These are phyloP conservation scores for Myioborus melanocephalus DNA, from an alignment of 2,797 vertebrate species.

Conservation along the genomic window DNA sequence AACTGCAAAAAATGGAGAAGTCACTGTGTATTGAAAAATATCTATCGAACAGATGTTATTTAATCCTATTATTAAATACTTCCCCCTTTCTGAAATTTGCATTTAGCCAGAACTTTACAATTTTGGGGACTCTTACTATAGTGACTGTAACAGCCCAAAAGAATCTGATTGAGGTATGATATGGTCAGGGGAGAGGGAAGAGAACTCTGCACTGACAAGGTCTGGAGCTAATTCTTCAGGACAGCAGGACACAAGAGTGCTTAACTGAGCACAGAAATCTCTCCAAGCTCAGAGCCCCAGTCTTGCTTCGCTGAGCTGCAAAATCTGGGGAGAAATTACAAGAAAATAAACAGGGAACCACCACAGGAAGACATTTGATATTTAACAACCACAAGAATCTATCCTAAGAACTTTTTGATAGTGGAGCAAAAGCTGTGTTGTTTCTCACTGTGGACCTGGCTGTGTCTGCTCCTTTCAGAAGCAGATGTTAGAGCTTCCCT, in stretches of 20 bases:
- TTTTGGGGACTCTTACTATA: background rate
- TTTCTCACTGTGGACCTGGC: background rate
- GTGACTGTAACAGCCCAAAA: background rate
- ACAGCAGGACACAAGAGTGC: background rate
- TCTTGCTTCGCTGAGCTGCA: background rate
- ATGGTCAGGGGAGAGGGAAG: background rate
- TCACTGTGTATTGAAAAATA: background rate
- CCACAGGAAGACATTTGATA: background rate
- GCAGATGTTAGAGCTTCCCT: background rate
- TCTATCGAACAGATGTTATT: background rate
- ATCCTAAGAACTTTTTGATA: background rate
- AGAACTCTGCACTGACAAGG: background rate
- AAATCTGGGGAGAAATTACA: background rate
- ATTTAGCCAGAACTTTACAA: background rate
- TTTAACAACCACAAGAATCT: background rate
- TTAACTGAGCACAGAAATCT: background rate
- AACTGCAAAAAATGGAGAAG: background rate
- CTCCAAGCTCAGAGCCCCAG: background rate
- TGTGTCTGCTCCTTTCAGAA: background rate
- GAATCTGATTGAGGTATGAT: accelerated
- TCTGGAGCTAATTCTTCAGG: background rate
- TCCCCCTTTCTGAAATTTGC: background rate
- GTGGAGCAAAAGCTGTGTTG: background rate
- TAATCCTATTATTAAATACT: background rate
- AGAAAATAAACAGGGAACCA: background rate